Evolutionary conservation across 2,113 vertebrate species (phyloP).

Genomic region (Oryzias celebensis): DNA sequence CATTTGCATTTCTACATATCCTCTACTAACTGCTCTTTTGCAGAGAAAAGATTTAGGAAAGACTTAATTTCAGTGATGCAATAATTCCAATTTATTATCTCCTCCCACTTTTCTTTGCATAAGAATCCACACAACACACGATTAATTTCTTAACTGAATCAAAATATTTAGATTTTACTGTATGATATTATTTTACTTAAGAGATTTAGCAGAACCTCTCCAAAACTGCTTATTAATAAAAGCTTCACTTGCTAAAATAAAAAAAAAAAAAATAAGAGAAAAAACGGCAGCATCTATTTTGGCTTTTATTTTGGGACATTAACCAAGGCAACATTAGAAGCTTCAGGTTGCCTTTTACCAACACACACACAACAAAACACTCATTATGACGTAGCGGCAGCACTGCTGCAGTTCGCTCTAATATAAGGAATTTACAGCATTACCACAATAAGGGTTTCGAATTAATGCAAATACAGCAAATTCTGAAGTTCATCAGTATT

Average conservation of each 20-base stretch:
- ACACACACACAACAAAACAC: conserved; percentile 1
- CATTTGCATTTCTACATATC: background rate
- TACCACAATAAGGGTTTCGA: background rate
- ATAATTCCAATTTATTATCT: background rate
- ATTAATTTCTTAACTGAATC: conserved; percentile 19
- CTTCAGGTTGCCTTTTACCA: background rate
- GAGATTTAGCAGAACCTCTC: no score
- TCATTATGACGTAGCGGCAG: background rate
- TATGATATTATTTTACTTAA: no score
- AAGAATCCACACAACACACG: background rate
- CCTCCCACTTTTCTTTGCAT: background rate
- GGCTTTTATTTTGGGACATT: no score
- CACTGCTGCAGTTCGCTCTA: background rate
- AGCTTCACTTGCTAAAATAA: no score
- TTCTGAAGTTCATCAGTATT: background rate
- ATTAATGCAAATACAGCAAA: background rate
- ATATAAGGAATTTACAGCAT: background rate
- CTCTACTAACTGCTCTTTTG: background rate
- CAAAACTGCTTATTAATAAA: no score
- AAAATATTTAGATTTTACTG: background rate
- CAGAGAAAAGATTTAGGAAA: background rate
- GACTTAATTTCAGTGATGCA: conserved; percentile 7
- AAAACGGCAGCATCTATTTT: no score
- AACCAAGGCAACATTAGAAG: no score
- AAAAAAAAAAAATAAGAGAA: no score